phyloP scores from a whole-genome alignment of 2,888 invertebrate species.

The Dascillus cervinus region DNA sequence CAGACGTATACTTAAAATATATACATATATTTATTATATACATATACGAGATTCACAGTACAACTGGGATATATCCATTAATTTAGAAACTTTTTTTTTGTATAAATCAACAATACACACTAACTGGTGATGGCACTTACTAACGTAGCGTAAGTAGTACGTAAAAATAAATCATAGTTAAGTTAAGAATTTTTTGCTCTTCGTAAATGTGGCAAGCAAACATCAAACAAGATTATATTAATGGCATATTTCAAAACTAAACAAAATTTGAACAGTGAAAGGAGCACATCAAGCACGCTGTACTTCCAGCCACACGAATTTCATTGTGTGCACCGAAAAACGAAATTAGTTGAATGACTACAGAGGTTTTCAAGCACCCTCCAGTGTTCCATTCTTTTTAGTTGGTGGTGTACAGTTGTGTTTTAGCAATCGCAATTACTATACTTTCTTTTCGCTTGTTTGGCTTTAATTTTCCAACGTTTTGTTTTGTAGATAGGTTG shows the following conservation, averaged over 20 bases:
- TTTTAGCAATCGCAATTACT: too few species aligned
- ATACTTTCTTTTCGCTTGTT: conserved; percentile 6
- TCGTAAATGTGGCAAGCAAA: conserved; percentile 42
- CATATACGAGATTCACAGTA: conserved; percentile 36
- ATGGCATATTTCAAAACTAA: conserved; percentile 37
- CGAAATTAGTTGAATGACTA: neutral
- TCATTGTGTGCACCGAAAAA: too few species aligned
- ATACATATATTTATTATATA: conserved; percentile 21
- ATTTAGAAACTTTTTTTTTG: conserved; percentile 35
- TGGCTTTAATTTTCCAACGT: conserved; percentile 11
- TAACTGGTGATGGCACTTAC: conserved; percentile 44
- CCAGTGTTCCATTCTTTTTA: too few species aligned
- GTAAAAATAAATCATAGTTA: conserved; percentile 20
- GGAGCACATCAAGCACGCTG: too few species aligned
- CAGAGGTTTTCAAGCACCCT: neutral
- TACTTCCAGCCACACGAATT: neutral
- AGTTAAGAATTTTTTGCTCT: conserved; percentile 27
- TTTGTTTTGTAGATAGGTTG: conserved; percentile 14
- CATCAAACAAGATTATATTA: conserved; percentile 36
- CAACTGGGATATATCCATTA: conserved; percentile 37
- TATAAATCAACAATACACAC: conserved; percentile 42
- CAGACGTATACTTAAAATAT: conserved; percentile 2
- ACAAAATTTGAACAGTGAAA: too few species aligned
- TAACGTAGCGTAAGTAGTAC: conserved; percentile 40
- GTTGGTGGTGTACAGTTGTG: too few species aligned